Evolutionary conservation across 92 coral and sea anemone genomes (phyloP).

Genomic region (Blastomussa wellsi): DNA sequence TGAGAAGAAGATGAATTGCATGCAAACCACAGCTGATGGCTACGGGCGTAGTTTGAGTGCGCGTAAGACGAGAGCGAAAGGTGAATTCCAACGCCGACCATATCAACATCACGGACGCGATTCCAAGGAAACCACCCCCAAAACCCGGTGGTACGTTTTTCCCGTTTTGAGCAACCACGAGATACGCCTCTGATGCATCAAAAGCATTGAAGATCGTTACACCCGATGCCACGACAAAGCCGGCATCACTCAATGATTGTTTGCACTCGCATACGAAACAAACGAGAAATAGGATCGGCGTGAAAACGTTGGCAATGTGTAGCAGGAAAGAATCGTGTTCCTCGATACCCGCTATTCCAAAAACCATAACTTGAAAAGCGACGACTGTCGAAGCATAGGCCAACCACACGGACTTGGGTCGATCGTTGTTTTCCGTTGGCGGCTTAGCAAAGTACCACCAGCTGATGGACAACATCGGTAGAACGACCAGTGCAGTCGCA

Average conservation of each 20-base stretch:
- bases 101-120: not conserved
- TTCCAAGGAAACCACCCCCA: not conserved
- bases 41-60: too few species aligned
- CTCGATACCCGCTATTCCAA: not conserved
- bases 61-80: not conserved
- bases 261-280: not conserved
- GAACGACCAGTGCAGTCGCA: conserved; percentile 1
- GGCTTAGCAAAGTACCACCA: conserved; percentile 19
- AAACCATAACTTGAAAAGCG: not conserved
- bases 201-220: not conserved
- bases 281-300: not conserved
- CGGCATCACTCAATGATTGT: not conserved
- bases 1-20: too few species aligned
- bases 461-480: not conserved
- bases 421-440: not conserved
- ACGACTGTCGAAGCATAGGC: conserved; percentile 1
- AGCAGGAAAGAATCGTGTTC: not conserved
- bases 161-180: not conserved
- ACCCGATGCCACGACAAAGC: not conserved
- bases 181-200: not conserved
- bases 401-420: conserved; percentile 7
- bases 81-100: conserved; percentile 8
- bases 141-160: not conserved
- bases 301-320: conserved; percentile 4
- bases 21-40: too few species aligned